phyloP scores from a whole-genome alignment of 2,113 vertebrate genomes.

The Cottus gobio region DNA sequence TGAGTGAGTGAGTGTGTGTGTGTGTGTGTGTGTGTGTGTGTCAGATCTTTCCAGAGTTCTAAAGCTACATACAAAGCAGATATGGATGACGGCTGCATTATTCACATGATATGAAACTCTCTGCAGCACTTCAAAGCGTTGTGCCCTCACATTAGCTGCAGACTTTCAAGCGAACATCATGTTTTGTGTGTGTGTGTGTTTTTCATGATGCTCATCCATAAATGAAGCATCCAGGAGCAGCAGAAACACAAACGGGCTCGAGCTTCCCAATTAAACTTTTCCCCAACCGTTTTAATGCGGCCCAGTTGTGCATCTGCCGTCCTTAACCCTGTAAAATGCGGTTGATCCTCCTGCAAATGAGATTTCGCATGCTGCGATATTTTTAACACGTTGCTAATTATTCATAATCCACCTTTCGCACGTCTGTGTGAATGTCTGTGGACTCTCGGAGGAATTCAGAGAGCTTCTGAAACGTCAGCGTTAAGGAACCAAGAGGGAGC shows the following conservation, averaged over 20 bases:
- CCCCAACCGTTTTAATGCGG: constrained; percentile 28
- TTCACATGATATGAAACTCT: constrained; percentile 59
- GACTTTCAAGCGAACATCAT: constrained; percentile 37
- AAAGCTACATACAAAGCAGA: constrained; percentile 48
- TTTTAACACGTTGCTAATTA: constrained; percentile 45
- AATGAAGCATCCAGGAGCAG: constrained; percentile 45
- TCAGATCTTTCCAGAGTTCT: constrained; percentile 33
- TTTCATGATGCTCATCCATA: constrained; percentile 49
- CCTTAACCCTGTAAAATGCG: background rate
- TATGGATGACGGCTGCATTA: constrained; percentile 63
- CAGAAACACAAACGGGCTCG: constrained; percentile 26
- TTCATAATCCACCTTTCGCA: constrained; percentile 27
- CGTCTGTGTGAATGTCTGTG: background rate
- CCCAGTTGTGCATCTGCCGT: constrained; percentile 27
- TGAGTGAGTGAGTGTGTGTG: background rate
- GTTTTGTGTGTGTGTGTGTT: constrained; percentile 35
- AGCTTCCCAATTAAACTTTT: constrained; percentile 52
- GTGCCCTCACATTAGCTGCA: constrained; percentile 43
- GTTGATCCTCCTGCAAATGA: constrained; percentile 27
- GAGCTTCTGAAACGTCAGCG: constrained; percentile 3
- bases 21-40: background rate
- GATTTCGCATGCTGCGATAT: constrained; percentile 18
- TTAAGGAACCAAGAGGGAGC: constrained; percentile 7
- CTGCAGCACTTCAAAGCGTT: constrained; percentile 64
- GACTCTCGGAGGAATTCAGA: background rate